These are phyloP conservation scores for Drosophila recens DNA, from an alignment of 2,888 invertebrate species.

Conservation along the genomic window DNA sequence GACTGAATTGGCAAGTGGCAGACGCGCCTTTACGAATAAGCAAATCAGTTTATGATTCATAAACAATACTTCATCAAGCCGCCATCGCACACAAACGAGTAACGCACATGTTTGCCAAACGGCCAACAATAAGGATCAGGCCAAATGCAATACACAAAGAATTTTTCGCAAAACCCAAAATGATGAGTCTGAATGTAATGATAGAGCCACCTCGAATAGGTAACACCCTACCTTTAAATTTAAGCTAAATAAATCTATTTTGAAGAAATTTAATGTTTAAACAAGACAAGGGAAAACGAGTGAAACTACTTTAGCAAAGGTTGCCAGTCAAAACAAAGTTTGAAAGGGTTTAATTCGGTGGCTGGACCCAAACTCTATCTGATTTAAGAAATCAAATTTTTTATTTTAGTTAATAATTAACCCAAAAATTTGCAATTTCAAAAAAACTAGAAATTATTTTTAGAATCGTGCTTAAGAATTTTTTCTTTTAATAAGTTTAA, in stretches of 20 bases:
- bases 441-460: too few relatives aligned
- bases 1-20: conserved; percentile 50
- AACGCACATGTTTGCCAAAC: conserved; percentile 60
- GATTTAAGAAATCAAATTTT: too few relatives aligned
- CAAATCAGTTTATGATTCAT: conserved; percentile 77
- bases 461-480: too few relatives aligned
- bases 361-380: too few relatives aligned
- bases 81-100: conserved; percentile 43
- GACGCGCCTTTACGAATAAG: conserved; percentile 63
- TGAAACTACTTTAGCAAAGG: too few relatives aligned
- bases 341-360: too few relatives aligned
- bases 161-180: conserved; percentile 40
- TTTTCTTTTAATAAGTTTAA: too few relatives aligned
- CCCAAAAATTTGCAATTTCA: too few relatives aligned
- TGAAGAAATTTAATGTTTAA: background rate
- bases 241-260: too few relatives aligned
- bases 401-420: too few relatives aligned
- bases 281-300: too few relatives aligned
- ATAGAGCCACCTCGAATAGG: background rate
- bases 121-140: conserved; percentile 63
- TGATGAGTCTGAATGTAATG: background rate
- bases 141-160: conserved; percentile 51
- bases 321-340: too few relatives aligned
- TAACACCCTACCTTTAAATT: conserved; percentile 12
- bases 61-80: conserved; percentile 78